Percentiles rank a stretch among this genome's conserved stretches.
phyloP scores from a whole-genome alignment of 2,797 vertebrate species.

The Spinus pinus region DNA sequence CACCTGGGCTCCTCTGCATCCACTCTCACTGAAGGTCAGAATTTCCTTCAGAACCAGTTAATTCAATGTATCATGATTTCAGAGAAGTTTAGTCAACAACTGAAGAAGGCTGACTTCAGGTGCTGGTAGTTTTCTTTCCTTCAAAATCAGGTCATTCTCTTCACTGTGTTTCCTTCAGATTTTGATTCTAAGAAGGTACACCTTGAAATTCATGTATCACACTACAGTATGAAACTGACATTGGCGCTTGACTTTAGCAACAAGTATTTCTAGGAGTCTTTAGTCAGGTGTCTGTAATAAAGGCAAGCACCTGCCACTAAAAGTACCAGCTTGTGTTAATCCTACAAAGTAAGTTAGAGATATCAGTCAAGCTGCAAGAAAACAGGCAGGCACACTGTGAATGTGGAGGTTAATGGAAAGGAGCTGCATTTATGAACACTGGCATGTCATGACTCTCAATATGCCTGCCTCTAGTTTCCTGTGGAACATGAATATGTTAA shows the following conservation, averaged over 20 bases:
- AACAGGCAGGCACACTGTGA: neutral
- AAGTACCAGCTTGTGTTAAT: neutral
- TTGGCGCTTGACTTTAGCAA: neutral
- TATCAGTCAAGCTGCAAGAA: neutral
- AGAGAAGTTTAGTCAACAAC: slow-evolving; percentile 53
- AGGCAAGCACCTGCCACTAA: neutral
- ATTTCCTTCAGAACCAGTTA: slow-evolving; percentile 61
- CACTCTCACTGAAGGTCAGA: slow-evolving; percentile 47
- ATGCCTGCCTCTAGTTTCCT: neutral
- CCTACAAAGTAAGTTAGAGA: neutral
- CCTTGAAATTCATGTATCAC: slow-evolving; percentile 41
- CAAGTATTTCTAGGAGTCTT: neutral
- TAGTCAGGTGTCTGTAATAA: neutral
- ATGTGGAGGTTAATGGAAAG: neutral
- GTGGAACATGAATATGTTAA: neutral
- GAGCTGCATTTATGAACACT: neutral
- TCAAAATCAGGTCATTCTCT: slow-evolving; percentile 60
- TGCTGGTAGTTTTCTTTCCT: slow-evolving; percentile 51
- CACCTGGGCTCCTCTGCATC: slow-evolving; percentile 53
- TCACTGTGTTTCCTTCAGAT: slow-evolving; percentile 56
- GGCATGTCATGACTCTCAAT: neutral
- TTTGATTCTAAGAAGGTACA: slow-evolving; percentile 54
- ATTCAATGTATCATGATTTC: slow-evolving; percentile 50
- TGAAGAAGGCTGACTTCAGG: slow-evolving; percentile 56
- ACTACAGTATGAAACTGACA: slow-evolving; percentile 31